A percentile compares a stretch with the other conserved stretches of the same genome.
Conservation (phyloP, 1,140 invertebrate genomes). For the Philopotamus ludificatus region DNA sequence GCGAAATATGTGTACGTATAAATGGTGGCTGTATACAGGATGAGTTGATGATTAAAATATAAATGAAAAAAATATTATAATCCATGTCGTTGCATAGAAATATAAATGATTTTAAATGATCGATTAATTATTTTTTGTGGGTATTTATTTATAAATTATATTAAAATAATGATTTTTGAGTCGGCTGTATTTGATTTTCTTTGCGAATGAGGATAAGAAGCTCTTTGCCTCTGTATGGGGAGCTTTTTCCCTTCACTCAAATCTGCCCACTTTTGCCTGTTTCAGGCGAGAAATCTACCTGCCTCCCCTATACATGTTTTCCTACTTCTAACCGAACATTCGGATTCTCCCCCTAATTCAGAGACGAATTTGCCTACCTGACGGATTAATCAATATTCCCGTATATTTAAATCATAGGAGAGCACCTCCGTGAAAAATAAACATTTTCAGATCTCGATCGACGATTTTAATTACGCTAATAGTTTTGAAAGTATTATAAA, state of each 20-base stretch:
- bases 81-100: no score
- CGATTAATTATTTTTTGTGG: no score
- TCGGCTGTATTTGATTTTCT: slow-evolving; percentile 3
- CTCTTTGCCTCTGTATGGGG: background rate
- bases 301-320: background rate
- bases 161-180: no score
- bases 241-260: background rate
- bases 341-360: background rate
- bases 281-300: slow-evolving; percentile 5
- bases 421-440: no score
- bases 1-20: slow-evolving; percentile 6
- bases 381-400: background rate
- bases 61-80: no score
- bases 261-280: background rate
- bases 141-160: no score
- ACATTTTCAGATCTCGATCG: background rate
- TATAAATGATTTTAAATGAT: no score
- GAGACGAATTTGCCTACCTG: background rate
- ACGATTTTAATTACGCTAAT: slow-evolving; percentile 14
- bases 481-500: slow-evolving; percentile 10
- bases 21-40: background rate
- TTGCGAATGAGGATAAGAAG: background rate
- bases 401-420: background rate
- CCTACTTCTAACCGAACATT: background rate
- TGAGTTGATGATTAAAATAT: no score